Evolutionary conservation across 2,797 vertebrate genomes (phyloP), one percentile per base, ranked within the genome.

Genomic region (Chiroxiphia lanceolata): DNA sequence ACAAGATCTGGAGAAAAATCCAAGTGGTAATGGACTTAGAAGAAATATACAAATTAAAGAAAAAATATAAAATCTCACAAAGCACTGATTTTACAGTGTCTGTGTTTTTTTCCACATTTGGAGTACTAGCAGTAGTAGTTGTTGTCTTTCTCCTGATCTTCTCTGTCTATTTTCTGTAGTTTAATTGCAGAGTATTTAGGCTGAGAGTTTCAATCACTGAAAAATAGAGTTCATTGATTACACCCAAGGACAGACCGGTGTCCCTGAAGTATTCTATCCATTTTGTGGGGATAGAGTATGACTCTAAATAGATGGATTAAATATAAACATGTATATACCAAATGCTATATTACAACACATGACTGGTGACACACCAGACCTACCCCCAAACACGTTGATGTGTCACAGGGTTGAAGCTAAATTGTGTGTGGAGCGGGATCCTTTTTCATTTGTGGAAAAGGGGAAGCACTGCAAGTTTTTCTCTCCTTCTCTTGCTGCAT

Each of bases 321-420:
- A 47, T 18, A 16, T 20, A 42, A 69, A 44, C 27, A 13, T 38
- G 9, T 45, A 20, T 36, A 13, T 42, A 6, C 5, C 13, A 65
- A 76, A 29, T 40, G 51, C 3, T 27, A 38, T 11, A 18, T 53
- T 69, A 65, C 12, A 50, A 11, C 8, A n/a, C 8, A 16, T 11
- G 26, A 38, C 4, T 61, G 29, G 19, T 80, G n/a, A 54, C 19
- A 48, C 8, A 36, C 20, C 0, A 0, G 20, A 42, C 18, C 11
- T 23, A 42, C 18, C 11, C 5, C 9, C 7, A 20, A 48, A 53
- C 8, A 72, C 9, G 7, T 12, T 57, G 10, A 29, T 25, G 11
- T 12, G 21, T 53, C 45, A 65, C 15, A 33, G 10, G 57, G 7
- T 19, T 80, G 42, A 48, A 69, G 25, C 4, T 47, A 36, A 45